These are phyloP conservation scores for Beris morrisii DNA, from an alignment of 2,888 invertebrate genomes.

Conservation along the genomic window DNA sequence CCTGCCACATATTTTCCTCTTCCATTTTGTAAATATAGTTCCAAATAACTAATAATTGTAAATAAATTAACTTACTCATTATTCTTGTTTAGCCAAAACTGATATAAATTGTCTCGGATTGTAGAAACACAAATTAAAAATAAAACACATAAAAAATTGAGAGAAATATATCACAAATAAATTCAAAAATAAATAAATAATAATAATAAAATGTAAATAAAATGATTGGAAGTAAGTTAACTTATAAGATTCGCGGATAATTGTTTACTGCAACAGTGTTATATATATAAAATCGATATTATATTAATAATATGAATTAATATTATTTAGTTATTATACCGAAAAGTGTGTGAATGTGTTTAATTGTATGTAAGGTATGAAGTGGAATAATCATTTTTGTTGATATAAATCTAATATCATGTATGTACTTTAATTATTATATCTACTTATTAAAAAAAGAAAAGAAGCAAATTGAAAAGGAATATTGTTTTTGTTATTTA, in stretches of 20 bases:
- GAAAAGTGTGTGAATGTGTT: conserved; percentile 15
- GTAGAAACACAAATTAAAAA: background rate
- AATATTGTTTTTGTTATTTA: background rate
- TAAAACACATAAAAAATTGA: conserved; percentile 4
- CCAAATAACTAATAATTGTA: background rate
- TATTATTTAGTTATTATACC: conserved; percentile 7
- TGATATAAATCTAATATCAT: conserved; percentile 16
- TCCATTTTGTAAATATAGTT: conserved; percentile 7
- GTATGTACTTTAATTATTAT: no score
- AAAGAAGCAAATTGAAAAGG: background rate
- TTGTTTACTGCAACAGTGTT: conserved; percentile 23
- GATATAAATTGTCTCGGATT: background rate
- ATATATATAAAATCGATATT: conserved; percentile 15
- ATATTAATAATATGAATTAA: conserved; percentile 20
- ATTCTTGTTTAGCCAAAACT: background rate
- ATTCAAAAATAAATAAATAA: conserved; percentile 7
- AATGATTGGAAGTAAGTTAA: background rate
- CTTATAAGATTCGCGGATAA: background rate
- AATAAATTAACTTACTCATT: background rate
- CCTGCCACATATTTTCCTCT: conserved; percentile 6
- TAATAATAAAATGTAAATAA: conserved; percentile 9
- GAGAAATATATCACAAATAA: conserved; percentile 5
- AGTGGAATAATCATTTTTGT: conserved; percentile 23
- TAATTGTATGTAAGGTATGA: background rate
- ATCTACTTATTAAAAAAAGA: conserved; percentile 1